Evolutionary conservation across 64 coral and sea anemone species (phyloP).

Genomic region (Stichodactyla helianthus): DNA sequence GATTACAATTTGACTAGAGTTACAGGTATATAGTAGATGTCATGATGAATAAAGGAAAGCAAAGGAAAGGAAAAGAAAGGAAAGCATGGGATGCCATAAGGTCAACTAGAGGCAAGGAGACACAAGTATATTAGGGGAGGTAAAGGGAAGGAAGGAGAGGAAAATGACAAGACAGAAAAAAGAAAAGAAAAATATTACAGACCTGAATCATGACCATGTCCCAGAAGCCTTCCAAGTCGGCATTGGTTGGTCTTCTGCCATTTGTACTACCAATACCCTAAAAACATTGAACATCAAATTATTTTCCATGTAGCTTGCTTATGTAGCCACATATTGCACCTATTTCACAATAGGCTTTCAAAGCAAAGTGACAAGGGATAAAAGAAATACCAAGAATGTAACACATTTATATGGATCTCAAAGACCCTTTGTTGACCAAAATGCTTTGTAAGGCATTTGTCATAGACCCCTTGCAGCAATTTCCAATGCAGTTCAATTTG

Average conservation of each 20-base stretch:
- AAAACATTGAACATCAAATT: not conserved
- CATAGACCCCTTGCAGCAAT: too few species aligned
- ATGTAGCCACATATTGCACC: too few species aligned
- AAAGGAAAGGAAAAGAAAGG: not conserved
- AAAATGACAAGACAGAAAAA: not conserved
- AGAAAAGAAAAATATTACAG: not conserved
- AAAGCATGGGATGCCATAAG: too few species aligned
- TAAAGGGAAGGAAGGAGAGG: not conserved
- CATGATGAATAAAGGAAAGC: not conserved
- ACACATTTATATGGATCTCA: too few species aligned
- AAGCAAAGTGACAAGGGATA: too few species aligned
- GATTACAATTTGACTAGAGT: not conserved
- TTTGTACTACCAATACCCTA: conserved; percentile 72
- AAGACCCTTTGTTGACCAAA: too few species aligned
- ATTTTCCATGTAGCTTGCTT: too few species aligned
- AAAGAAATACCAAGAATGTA: too few species aligned
- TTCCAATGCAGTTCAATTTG: too few species aligned
- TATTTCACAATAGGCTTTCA: too few species aligned
- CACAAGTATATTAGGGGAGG: not conserved
- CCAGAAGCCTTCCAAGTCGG: conserved; percentile 95
- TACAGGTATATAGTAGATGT: too few species aligned
- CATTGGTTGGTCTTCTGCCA: conserved; percentile 87
- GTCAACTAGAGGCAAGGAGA: not conserved
- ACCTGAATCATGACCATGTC: conserved; percentile 99
- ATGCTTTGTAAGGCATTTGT: too few species aligned